Evolutionary conservation across 2,888 invertebrate genomes (phyloP), one percentile per base, ranked within the genome.

Genomic region (Elegia similella): DNA sequence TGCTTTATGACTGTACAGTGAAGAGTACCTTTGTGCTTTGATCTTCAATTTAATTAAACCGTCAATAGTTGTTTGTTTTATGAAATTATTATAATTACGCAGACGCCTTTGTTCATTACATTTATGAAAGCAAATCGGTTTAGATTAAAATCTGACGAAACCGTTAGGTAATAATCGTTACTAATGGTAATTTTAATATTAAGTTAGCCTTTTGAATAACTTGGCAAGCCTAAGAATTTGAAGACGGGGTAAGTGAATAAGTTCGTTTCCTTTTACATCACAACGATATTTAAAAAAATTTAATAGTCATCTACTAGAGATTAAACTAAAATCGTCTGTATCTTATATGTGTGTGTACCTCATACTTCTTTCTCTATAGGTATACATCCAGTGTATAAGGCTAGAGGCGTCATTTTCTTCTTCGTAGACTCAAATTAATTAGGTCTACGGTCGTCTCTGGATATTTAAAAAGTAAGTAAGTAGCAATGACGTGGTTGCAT

Each of bases 1-100:
- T 23, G 17, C 55, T 47, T 23, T 38, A 47, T 47, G 47, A 38
- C 38, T 47, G 30, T 32, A 23, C 47, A 47, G 23, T 48, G n/a
- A 23, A 23, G 23, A 23, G 23, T 12, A 34, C 7, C 46, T 48
- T 47, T 43, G 17, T 48, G 32, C 48, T 48, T 48, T 48, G 15
- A 48, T 48, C 48, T 48, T 32, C 32, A 8, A 48, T 32, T 48
- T 48, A 48, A 48, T 48, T 48, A 48, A 48, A 13, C 32, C 15
- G 8, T 48, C 30, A 48, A 29, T 48, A 32, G 48, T 32, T 32
- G 7, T 48, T 32, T 48, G 15, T 48, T 48, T 32, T 48, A 13
- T 48, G 12, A 48, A 48, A 29, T 15, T 29, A 17, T 23, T 48
- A 15, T 32, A 48, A 48, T 48, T 48, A 48, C 10, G 13, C 48